These are phyloP conservation scores for Etheostoma spectabile DNA, from an alignment of 2,113 vertebrate genomes.

Conservation along the genomic window DNA sequence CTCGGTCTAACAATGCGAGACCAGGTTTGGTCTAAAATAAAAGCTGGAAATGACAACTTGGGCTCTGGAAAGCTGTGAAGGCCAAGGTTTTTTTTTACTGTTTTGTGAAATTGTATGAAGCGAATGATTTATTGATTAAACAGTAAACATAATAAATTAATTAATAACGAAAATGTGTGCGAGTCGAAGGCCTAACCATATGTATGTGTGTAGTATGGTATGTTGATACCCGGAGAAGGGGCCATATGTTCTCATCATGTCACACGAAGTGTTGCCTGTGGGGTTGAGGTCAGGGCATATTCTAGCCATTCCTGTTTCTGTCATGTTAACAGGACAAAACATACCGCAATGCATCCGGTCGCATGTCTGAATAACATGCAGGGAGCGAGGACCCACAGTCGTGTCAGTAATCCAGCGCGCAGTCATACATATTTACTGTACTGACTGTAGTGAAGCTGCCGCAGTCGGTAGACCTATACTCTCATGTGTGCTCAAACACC, in stretches of 20 bases:
- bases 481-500: constrained; percentile 27
- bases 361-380: constrained; percentile 8
- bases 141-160: background rate
- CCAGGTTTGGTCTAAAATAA: no score
- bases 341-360: background rate
- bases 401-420: background rate
- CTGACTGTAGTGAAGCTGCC: background rate
- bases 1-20: no score
- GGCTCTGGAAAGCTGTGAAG: no score
- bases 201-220: background rate
- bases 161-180: background rate
- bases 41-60: no score
- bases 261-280: constrained; percentile 18
- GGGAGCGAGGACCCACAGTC: no score
- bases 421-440: constrained; percentile 13
- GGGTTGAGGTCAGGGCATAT: background rate
- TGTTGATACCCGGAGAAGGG: background rate
- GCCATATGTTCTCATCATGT: background rate
- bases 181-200: background rate
- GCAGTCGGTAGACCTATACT: background rate
- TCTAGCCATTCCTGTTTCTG: rapidly evolving
- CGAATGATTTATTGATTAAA: background rate
- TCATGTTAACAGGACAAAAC: constrained; percentile 57
- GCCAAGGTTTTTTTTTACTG: no score
- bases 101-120: background rate